These are phyloP conservation scores for Carollia perspicillata DNA, from an alignment of 2,113 vertebrate species.

Conservation along the genomic window DNA sequence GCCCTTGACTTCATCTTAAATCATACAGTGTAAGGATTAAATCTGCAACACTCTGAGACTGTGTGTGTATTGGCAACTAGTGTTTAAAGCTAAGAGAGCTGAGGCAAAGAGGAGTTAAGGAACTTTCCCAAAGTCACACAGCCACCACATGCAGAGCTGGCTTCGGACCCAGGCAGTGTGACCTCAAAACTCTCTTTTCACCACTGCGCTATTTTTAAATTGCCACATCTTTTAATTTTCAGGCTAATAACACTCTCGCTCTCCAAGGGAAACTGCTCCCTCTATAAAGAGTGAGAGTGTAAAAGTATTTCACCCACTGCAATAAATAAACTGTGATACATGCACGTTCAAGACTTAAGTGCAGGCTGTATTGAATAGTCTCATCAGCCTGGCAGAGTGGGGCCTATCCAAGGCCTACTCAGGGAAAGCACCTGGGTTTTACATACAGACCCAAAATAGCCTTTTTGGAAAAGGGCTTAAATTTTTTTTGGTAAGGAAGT, in stretches of 20 bases:
- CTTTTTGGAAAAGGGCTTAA: neutral
- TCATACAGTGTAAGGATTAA: neutral
- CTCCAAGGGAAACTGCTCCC: neutral
- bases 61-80: neutral
- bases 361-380: neutral
- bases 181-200: neutral
- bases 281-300: neutral
- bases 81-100: neutral
- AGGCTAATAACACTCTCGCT: conserved; percentile 16
- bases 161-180: neutral
- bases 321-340: neutral
- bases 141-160: neutral
- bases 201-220: neutral
- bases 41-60: neutral
- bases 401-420: neutral
- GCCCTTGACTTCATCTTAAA: neutral
- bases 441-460: neutral
- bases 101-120: neutral
- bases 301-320: conserved; percentile 2
- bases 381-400: neutral
- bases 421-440: neutral
- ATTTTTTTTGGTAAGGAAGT: neutral
- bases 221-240: conserved; percentile 10
- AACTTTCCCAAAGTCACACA: neutral
- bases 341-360: neutral